Conservation (phyloP, 2,797 vertebrate species). For the Jordanella pulchra region DNA sequence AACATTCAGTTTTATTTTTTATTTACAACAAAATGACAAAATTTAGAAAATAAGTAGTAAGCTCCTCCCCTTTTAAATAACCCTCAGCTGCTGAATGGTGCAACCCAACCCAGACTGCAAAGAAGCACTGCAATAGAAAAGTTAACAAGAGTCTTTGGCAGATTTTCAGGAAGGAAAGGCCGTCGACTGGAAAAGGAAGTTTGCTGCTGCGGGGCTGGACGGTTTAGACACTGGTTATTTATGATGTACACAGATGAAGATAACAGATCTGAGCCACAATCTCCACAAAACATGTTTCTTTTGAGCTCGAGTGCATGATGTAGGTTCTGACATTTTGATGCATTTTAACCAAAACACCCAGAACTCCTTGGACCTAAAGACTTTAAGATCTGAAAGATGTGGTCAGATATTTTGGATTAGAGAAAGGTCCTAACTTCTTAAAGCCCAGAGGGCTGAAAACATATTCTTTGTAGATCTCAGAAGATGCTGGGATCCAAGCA, state of each 20-base stretch:
- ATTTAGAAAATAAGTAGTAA: constrained; percentile 23
- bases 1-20: constrained; percentile 69
- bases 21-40: constrained; percentile 60
- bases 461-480: no score
- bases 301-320: not conserved
- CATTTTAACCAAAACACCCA: not conserved
- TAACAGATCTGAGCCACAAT: constrained; percentile 2
- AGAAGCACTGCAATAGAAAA: constrained; percentile 34
- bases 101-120: not conserved
- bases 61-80: constrained; percentile 13
- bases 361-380: not conserved
- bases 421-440: not conserved
- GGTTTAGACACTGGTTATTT: not conserved
- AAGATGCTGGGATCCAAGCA: no score
- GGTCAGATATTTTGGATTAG: not conserved
- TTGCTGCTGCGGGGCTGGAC: constrained; percentile 6
- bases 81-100: constrained; percentile 13
- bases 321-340: not conserved
- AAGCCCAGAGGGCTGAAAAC: not conserved
- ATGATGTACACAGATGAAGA: not conserved
- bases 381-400: not conserved
- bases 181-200: not conserved
- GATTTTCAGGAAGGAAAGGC: constrained; percentile 55
- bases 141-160: constrained; percentile 61
- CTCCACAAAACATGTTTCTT: not conserved